Evolutionary conservation across 2,113 vertebrate genomes (phyloP).

Genomic region (Leucosticte australis): DNA sequence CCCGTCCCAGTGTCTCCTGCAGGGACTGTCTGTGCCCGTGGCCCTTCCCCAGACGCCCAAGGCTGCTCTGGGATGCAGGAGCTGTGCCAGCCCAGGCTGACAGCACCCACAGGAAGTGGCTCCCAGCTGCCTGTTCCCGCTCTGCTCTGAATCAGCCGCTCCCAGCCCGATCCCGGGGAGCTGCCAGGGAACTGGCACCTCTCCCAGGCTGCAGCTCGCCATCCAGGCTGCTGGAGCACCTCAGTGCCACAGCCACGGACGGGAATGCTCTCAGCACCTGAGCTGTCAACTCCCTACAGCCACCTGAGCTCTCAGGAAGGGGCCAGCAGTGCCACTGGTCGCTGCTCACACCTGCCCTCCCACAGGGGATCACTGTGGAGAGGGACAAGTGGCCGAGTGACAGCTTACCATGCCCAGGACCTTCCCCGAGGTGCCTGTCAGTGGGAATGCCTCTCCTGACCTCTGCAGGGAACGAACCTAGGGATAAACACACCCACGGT

Average conservation of each 20-base stretch:
- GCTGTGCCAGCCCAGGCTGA: not conserved
- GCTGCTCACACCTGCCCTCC: not conserved
- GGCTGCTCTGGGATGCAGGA: not conserved
- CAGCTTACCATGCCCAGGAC: conserved; percentile 85
- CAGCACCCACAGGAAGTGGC: not conserved
- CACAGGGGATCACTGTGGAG: fast-evolving
- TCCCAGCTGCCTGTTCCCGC: not conserved
- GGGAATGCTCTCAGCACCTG: fast-evolving
- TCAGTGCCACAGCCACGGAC: fast-evolving
- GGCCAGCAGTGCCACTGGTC: not conserved
- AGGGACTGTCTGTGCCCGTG: not conserved
- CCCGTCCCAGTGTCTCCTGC: not conserved
- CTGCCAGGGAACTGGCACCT: not conserved
- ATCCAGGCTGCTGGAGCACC: not conserved
- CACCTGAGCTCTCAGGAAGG: not conserved
- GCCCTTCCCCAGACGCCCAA: not conserved
- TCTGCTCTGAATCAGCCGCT: not conserved
- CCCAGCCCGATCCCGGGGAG: not conserved
- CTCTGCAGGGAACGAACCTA: conserved; percentile 81
- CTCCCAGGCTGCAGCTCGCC: not conserved
- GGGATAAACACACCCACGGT: not conserved
- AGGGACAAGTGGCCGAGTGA: not conserved
- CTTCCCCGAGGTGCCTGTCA: conserved; percentile 77
- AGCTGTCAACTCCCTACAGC: not conserved
- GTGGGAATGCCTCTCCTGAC: conserved; percentile 83